Evolutionary conservation across 2,888 invertebrate species (phyloP), one percentile per base, ranked within the genome.

Genomic region (Aphodius granarius): DNA sequence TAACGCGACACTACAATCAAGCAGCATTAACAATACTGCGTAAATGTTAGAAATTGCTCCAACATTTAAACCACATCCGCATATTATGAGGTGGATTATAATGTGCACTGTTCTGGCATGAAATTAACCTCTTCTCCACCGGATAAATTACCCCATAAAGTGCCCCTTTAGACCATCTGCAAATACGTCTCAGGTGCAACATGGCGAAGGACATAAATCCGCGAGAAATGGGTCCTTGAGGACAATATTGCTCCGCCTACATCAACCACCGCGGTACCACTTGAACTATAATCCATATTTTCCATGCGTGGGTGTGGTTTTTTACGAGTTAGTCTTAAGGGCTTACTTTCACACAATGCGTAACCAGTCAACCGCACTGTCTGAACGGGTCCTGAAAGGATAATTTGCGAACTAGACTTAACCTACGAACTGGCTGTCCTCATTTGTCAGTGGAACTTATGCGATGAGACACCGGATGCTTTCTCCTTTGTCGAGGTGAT

Each of bases 101-200:
- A 6, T 9, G 43, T 43, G 43, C 43, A 43, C 1, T 13, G 43
- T 6, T 43, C 43, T 43, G 43, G 43, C 13, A 43, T 43, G 43
- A 43, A 43, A 43, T 43, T 43, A 43, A 43, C 43, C 43, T 43
- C 43, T 43, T 43, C 43, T 43, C 43, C 43, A 43, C 43, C 43
- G 3, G 74, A 74, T 64, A 74, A 74, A 74, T 74, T 70, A 71
- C 71, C 76, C 70, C 73, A 76, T 76, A 76, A 76, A 73, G 76
- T 70, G 72, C 65, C 76, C 76, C 73, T 2, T 15, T 18, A 71
- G 71, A 66, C 63, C 64, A 22, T 23, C 66, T 64, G 70, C 63
- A 70, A 64, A 70, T 68, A 73, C 73, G 75, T 78, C 76, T 78
- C 78, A 78, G 78, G 78, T 78, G 78, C 74, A 75, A 73, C 71